Percentiles rank a stretch among this genome's conserved stretches.
Conservation (phyloP, 2,797 vertebrate genomes). For the Macropus fuliginosus region DNA sequence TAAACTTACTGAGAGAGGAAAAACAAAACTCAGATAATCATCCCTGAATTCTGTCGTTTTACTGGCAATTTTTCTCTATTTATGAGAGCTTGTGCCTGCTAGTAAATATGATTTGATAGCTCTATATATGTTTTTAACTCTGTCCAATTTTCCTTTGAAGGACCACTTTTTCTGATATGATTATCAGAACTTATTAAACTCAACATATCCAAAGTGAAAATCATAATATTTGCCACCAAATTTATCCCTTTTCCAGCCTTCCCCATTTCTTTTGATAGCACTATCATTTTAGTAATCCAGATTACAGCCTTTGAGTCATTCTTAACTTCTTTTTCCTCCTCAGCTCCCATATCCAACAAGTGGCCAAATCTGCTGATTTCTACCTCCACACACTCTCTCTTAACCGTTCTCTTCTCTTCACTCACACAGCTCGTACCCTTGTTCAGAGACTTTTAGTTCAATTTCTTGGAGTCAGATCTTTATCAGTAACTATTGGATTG, state of each 20-base stretch:
- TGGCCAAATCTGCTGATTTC: background rate
- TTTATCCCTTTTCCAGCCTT: background rate
- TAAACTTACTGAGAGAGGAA: background rate
- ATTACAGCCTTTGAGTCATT: background rate
- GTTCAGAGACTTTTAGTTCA: background rate
- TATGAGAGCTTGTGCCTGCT: background rate
- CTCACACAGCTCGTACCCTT: background rate
- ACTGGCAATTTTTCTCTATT: background rate
- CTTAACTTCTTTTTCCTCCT: background rate
- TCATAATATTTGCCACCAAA: background rate
- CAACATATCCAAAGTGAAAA: background rate
- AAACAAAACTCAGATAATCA: background rate
- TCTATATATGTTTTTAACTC: background rate
- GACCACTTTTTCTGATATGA: background rate
- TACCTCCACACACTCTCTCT: background rate
- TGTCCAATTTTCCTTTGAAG: background rate
- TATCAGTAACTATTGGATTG: slow-evolving; percentile 49
- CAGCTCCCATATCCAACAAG: background rate
- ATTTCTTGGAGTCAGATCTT: background rate
- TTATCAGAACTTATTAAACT: background rate
- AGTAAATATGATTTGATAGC: background rate
- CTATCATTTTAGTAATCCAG: background rate
- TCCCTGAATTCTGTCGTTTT: background rate
- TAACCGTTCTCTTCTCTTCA: background rate
- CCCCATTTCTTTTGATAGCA: background rate